These are phyloP conservation scores for Heliothis peltigera DNA, from an alignment of 2,888 invertebrate species.

Conservation along the genomic window DNA sequence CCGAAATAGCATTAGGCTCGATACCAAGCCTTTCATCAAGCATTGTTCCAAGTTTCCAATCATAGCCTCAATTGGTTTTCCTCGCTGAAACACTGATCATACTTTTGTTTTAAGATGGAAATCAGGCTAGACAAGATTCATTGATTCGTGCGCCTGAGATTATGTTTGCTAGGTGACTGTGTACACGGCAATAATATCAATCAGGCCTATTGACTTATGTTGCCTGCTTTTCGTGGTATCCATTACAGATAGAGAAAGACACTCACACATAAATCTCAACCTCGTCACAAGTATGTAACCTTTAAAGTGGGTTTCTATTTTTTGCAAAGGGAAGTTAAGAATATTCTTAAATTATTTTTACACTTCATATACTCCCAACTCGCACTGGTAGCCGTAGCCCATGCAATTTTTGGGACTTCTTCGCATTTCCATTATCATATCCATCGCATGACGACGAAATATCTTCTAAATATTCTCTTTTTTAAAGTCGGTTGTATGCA, in stretches of 20 bases:
- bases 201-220: not conserved
- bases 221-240: not conserved
- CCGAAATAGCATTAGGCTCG: constrained; percentile 23
- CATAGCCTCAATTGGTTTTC: constrained; percentile 31
- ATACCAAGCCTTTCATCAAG: constrained; percentile 11
- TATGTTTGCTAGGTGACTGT: not conserved
- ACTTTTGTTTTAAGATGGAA: constrained; percentile 13
- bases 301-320: too few species aligned
- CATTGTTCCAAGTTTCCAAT: constrained; percentile 34
- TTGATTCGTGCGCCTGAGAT: not conserved
- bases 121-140: not conserved
- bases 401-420: too few species aligned
- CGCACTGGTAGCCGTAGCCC: too few species aligned
- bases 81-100: constrained; percentile 15
- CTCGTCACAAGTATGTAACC: too few species aligned
- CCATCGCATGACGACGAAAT: too few species aligned
- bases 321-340: too few species aligned
- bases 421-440: too few species aligned
- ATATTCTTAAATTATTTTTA: too few species aligned
- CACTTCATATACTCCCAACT: too few species aligned
- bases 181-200: not conserved
- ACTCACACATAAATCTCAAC: too few species aligned
- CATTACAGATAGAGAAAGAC: not conserved
- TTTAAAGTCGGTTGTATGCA: too few species aligned
- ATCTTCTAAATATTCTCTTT: too few species aligned